These are phyloP conservation scores for Paramormyrops kingsleyae DNA, from an alignment of 2,113 vertebrate genomes.

Conservation along the genomic window DNA sequence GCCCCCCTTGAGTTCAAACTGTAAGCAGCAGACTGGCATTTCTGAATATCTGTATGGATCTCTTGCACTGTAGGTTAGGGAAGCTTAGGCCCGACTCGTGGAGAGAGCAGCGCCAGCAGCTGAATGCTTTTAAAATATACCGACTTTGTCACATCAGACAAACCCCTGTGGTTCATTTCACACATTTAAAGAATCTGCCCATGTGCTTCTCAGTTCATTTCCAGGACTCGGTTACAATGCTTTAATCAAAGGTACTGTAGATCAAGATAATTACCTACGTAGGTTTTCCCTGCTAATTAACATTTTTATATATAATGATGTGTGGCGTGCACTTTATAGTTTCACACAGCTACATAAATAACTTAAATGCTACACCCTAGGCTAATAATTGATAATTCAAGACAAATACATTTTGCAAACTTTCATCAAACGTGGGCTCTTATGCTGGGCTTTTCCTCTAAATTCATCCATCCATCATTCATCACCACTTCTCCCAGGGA, in stretches of 20 bases:
- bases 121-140: neutral
- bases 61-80: neutral
- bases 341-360: neutral
- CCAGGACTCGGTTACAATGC: neutral
- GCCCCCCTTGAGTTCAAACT: neutral
- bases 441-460: neutral
- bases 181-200: conserved; percentile 1
- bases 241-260: neutral
- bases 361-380: neutral
- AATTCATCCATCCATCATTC: neutral
- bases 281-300: neutral
- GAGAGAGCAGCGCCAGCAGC: neutral
- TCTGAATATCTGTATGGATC: neutral
- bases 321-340: neutral
- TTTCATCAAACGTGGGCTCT: neutral
- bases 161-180: neutral
- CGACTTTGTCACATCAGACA: neutral
- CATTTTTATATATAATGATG: neutral
- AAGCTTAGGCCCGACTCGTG: neutral
- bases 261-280: neutral
- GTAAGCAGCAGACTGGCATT: neutral
- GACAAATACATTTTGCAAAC: neutral
- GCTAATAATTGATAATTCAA: conserved; percentile 8
- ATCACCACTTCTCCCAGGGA: neutral
- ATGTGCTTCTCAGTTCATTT: neutral